A percentile compares a stretch with the other conserved stretches of the same genome.
phyloP scores from a whole-genome alignment of 2,113 vertebrate genomes.

The Falco punctatus region DNA sequence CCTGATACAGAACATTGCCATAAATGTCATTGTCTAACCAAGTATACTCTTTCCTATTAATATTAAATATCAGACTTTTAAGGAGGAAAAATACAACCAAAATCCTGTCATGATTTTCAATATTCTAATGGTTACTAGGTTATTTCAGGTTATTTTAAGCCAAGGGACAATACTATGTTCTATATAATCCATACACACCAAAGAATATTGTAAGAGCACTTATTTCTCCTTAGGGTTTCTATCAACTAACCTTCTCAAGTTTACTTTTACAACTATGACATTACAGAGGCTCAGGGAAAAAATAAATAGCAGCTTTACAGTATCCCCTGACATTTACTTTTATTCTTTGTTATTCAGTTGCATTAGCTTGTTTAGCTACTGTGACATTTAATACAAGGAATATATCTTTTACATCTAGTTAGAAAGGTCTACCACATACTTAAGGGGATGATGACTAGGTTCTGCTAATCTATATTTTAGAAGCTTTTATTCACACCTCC shows the following conservation, averaged over 20 bases:
- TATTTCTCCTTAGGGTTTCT: constrained; percentile 19
- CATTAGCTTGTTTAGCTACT: constrained; percentile 67
- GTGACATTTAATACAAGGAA: constrained; percentile 66
- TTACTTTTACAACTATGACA: constrained; percentile 58
- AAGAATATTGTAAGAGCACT: not conserved
- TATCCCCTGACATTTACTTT: constrained; percentile 61
- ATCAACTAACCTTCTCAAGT: constrained; percentile 40
- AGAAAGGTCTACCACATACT: constrained; percentile 53
- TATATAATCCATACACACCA: not conserved
- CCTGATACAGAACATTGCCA: not conserved
- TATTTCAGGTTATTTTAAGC: not conserved
- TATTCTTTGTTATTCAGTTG: constrained; percentile 60
- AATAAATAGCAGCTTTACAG: constrained; percentile 51
- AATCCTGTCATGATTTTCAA: not conserved
- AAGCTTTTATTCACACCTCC: constrained; percentile 50
- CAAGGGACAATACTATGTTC: not conserved
- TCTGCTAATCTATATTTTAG: constrained; percentile 48
- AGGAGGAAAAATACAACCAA: not conserved
- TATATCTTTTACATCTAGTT: constrained; percentile 36
- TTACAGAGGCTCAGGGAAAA: constrained; percentile 31
- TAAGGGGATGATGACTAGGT: constrained; percentile 47
- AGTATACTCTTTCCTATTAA: not conserved
- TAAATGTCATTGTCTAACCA: not conserved
- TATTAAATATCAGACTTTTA: not conserved
- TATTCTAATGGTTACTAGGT: not conserved